Evolutionary conservation across 2,797 vertebrate genomes (phyloP).

Genomic region (Hoplostethus mediterraneus): DNA sequence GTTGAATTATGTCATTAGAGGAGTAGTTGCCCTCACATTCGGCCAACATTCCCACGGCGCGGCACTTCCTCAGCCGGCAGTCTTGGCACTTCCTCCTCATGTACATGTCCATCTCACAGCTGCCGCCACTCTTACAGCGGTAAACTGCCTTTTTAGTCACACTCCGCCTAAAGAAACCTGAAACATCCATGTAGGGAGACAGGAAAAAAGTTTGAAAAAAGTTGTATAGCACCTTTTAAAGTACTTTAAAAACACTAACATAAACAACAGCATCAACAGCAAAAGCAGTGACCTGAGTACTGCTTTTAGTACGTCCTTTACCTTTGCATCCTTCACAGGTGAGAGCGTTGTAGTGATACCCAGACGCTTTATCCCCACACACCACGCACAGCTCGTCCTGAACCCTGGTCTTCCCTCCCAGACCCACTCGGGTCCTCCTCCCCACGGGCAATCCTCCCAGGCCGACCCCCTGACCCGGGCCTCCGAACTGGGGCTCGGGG

Average conservation of each 20-base stretch:
- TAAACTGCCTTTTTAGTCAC: conserved; percentile 95
- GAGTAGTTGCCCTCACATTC: conserved; percentile 86
- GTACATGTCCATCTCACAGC: conserved; percentile 98
- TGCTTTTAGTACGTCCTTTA: conserved; percentile 56
- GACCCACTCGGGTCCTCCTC: conserved; percentile 84
- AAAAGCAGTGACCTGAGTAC: too few species aligned
- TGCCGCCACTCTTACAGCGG: conserved; percentile 93
- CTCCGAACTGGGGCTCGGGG: conserved; percentile 77
- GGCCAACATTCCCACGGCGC: conserved; percentile 95
- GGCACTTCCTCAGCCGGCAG: conserved; percentile 94
- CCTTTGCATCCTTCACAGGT: conserved; percentile 98
- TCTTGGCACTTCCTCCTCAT: conserved; percentile 97
- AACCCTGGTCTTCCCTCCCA: conserved; percentile 83
- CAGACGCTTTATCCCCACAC: conserved; percentile 95
- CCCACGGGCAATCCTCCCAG: conserved; percentile 75
- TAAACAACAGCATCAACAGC: neutral
- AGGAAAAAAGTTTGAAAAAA: neutral
- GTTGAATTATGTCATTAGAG: neutral
- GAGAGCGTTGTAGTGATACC: conserved; percentile 96
- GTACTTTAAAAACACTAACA: neutral
- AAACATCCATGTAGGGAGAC: neutral
- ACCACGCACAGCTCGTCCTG: conserved; percentile 96
- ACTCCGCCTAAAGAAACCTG: conserved; percentile 93
- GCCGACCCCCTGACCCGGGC: conserved; percentile 59
- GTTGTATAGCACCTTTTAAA: neutral